These are phyloP conservation scores for Eclectus roratus DNA, from an alignment of 2,113 vertebrate genomes.

Conservation along the genomic window DNA sequence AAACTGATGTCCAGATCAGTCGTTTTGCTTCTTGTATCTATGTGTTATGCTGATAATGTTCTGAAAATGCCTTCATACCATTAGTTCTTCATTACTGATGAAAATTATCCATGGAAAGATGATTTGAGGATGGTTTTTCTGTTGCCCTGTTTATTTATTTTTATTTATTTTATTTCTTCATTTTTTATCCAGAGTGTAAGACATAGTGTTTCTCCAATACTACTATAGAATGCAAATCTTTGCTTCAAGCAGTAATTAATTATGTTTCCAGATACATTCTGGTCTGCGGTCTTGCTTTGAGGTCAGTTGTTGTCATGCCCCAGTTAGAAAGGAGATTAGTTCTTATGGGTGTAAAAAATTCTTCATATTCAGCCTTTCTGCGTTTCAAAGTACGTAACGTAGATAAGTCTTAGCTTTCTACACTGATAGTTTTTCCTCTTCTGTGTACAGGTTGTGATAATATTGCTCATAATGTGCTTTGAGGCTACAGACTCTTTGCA, in stretches of 20 bases:
- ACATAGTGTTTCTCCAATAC: not conserved
- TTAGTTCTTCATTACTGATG: not conserved
- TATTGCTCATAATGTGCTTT: not conserved
- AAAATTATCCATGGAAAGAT: not conserved
- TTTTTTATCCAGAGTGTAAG: not conserved
- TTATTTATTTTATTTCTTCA: not conserved
- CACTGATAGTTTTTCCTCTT: not conserved
- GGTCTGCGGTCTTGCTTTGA: not conserved
- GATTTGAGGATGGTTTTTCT: not conserved
- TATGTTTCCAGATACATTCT: not conserved
- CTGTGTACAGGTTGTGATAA: not conserved
- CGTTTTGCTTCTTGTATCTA: not conserved
- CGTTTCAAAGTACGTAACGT: constrained; percentile 7
- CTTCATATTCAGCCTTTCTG: constrained; percentile 14
- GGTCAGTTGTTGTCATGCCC: constrained; percentile 35
- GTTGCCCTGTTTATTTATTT: not conserved
- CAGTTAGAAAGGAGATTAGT: constrained; percentile 39
- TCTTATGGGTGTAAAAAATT: constrained; percentile 31
- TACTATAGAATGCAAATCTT: constrained; percentile 5
- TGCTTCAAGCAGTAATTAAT: constrained; percentile 39
- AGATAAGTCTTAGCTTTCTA: constrained; percentile 7
- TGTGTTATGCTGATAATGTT: not conserved
- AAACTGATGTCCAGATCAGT: not conserved
- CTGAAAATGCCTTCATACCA: not conserved
- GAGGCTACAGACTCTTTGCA: not conserved